Base-by-base conservation (phyloP, 2,888 invertebrate species). In the Xestia ashworthii region DNA sequence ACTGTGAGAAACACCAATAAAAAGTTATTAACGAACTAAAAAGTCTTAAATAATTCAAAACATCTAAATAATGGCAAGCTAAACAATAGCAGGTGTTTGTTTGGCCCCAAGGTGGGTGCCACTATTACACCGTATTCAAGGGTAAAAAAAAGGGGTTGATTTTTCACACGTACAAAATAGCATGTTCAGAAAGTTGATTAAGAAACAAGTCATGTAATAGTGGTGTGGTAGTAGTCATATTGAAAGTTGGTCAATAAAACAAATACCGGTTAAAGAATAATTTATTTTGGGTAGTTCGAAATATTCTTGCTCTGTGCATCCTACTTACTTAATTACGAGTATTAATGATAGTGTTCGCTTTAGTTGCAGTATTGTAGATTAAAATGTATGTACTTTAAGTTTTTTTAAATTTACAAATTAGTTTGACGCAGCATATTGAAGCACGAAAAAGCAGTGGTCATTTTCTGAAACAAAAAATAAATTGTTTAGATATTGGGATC, bases 381-480 rank as follows among this genome's bases (percentile, higher is more conserved):
- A 16, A 9, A 8, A 14, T 68, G 5, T 50, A 53, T 6, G 16
- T 16, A 9, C 0, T 62, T 14, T n/a, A 8, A 14, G 12, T n/a
- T n/a, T n/a, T n/a, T n/a, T n/a, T n/a, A 19, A 1, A 19, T 38
- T 0, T 71, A 62, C 14, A 41, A 19, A 44, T 71, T 71, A 3
- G 64, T 64, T 64, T 71, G 70, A 44, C 70, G 70, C 22, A 71
- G 22, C 44, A 71, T 64, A 71, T 64, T 71, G 44, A 71, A 71
- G 9, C 11, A 38, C 25, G 70, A 71, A 64, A 22, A 71, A 22
- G 64, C 70, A 64, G 70, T 9, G 19, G 64, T 14, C 64, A 71
- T 64, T 64, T 62, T 71, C 70, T 71, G 70, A 22, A 71, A 71
- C 5, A n/a, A 44, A 68, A 25, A 1, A 19, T 5, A 25, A n/a